These are phyloP conservation scores for Ibycter americanus DNA, from an alignment of 2,797 vertebrate genomes.

Conservation along the genomic window DNA sequence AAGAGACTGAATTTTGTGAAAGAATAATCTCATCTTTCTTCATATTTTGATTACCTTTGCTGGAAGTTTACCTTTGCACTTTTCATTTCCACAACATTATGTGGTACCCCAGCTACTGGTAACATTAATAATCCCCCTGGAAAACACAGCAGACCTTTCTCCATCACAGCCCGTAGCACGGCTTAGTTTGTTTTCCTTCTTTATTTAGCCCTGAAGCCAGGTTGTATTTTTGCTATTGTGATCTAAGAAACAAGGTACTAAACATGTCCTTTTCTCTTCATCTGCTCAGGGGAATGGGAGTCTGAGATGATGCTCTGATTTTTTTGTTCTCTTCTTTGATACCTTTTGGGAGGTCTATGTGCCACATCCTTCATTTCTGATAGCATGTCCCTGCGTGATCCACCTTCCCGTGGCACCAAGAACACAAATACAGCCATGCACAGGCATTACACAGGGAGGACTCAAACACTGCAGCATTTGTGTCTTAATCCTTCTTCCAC, in stretches of 20 bases:
- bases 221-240: not conserved
- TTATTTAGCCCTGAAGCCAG: slow-evolving; percentile 15
- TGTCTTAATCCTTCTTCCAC: not conserved
- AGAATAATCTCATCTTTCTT: not conserved
- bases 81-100: not conserved
- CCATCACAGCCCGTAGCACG: not conserved
- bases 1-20: not conserved
- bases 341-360: not conserved
- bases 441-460: not conserved
- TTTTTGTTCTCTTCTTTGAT: not conserved
- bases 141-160: not conserved
- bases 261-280: not conserved
- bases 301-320: not conserved
- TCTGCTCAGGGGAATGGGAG: not conserved
- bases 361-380: not conserved
- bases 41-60: not conserved
- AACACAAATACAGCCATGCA: not conserved
- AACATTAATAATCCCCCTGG: not conserved
- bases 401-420: not conserved
- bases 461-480: not conserved
- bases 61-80: not conserved
- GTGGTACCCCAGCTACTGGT: not conserved
- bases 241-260: slow-evolving; percentile 28
- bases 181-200: not conserved
- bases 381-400: accelerated